Base-by-base conservation (phyloP, 2,888 invertebrate genomes). In the Rotaria macrura region DNA sequence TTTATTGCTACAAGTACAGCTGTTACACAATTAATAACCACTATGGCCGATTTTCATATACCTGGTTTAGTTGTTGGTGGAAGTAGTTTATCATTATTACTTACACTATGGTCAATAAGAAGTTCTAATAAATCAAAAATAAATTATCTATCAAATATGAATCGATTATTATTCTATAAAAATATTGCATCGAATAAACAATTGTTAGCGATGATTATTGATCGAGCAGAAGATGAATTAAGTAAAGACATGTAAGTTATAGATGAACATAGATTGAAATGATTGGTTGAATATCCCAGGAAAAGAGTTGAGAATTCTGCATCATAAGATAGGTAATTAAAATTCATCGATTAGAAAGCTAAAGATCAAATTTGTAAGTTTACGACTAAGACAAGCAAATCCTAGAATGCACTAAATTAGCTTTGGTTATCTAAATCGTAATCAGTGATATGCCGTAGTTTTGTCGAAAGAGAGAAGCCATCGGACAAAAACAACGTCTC, bases 121-220 rank as follows among this genome's bases (percentile, higher is more conserved):
- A 87, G 87, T 23, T 90, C 90, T 87, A 89, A 89, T 84, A 89
- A 89, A 87, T 88, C 89, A 85, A 88, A 88, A 54, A 89, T 89
- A 85, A 86, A 87, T 40, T 90, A 90, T 87, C 87, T 90, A 40
- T 88, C 89, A 10, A 89, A 89, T 65, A 87, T 90, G 72, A 88
- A 88, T 47, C 88, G 89, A 38, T 88, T 88, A 79, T 88, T 90
- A 49, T 90, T 90, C 86, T 90, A 88, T 87, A 90, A 90, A 87
- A 90, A 90, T 87, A 87, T 90, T 57, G 90, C 90, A 49, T 90
- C 90, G 87, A 91, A 91, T 87, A 88, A 89, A 38, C 89, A 90
- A 9, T 87, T 90, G 85, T 87, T 91, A 85, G 88, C 90, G 0
- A 85, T 90, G 86, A 87, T 91, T 55, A 89, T 90, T 25, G 90